Conservation (phyloP, 2,113 vertebrate species). For the Macquaria ambigua region DNA sequence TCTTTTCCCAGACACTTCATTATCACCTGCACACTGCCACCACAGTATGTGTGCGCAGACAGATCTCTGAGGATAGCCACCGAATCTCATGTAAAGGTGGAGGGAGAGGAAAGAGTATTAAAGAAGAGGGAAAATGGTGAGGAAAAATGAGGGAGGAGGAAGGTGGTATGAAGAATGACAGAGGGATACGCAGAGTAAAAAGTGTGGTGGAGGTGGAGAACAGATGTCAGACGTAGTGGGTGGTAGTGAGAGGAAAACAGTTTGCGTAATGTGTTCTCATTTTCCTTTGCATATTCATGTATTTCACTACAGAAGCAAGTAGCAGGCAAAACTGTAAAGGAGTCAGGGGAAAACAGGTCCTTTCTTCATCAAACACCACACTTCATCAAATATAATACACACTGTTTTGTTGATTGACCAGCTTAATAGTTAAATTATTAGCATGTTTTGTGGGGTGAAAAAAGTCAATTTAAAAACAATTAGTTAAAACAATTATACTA, state of each 20-base stretch:
- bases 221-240: slow-evolving; percentile 66
- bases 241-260: slow-evolving; percentile 59
- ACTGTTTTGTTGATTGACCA: neutral
- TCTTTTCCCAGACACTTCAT: slow-evolving; percentile 81
- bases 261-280: slow-evolving; percentile 42
- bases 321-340: slow-evolving; percentile 3
- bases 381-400: slow-evolving; percentile 7
- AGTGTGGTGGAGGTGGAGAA: slow-evolving; percentile 47
- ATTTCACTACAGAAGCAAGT: slow-evolving; percentile 14
- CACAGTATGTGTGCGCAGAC: slow-evolving; percentile 65
- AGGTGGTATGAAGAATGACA: slow-evolving; percentile 39
- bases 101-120: slow-evolving; percentile 23
- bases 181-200: slow-evolving; percentile 47
- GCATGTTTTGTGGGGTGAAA: neutral
- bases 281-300: slow-evolving; percentile 43
- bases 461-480: neutral
- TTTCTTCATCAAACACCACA: slow-evolving; percentile 29
- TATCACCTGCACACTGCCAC: slow-evolving; percentile 74
- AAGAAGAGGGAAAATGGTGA: slow-evolving; percentile 22
- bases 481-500: neutral
- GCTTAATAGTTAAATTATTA: neutral
- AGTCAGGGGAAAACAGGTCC: neutral
- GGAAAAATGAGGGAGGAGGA: slow-evolving; percentile 24
- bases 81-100: slow-evolving; percentile 46
- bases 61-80: slow-evolving; percentile 65